A percentile compares a stretch with the other conserved stretches of the same genome.
Evolutionary conservation across 2,797 vertebrate genomes (phyloP).

Genomic region (Coracias cyanogaster): DNA sequence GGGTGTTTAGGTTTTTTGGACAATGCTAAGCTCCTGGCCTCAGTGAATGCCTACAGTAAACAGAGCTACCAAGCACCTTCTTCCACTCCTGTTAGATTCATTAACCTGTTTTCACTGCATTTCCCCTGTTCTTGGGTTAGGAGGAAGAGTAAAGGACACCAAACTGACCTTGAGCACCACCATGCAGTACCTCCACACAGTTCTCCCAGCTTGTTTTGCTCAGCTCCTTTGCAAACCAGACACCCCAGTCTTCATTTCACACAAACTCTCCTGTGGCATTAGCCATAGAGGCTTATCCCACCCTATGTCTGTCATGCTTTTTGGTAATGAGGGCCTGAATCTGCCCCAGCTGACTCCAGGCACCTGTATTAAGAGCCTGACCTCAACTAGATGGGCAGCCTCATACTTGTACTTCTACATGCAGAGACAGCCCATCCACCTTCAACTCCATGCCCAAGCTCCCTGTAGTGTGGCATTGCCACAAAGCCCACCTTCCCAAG

Average conservation of each 20-base stretch:
- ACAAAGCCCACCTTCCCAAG: rapidly evolving
- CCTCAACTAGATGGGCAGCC: too few relatives aligned
- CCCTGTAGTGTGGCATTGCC: not conserved
- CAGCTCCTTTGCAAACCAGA: not conserved
- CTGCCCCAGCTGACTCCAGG: not conserved
- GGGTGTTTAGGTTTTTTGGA: not conserved
- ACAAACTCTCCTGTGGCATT: not conserved
- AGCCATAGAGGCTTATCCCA: not conserved
- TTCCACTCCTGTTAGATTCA: not conserved
- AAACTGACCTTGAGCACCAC: not conserved
- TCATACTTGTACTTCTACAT: not conserved
- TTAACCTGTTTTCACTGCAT: not conserved
- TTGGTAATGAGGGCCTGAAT: rapidly evolving
- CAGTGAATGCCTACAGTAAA: not conserved
- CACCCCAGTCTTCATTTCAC: not conserved
- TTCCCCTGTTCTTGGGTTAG: not conserved
- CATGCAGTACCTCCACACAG: rapidly evolving
- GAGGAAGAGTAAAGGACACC: not conserved
- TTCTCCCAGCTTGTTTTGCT: not conserved
- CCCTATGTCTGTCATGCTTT: not conserved
- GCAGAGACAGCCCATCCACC: rapidly evolving
- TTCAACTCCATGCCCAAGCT: rapidly evolving
- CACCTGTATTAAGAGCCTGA: not conserved
- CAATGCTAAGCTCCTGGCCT: not conserved
- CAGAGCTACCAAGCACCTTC: not conserved